Base-by-base conservation (phyloP, 1,140 invertebrate species). In the Neuroterus valhalla region DNA sequence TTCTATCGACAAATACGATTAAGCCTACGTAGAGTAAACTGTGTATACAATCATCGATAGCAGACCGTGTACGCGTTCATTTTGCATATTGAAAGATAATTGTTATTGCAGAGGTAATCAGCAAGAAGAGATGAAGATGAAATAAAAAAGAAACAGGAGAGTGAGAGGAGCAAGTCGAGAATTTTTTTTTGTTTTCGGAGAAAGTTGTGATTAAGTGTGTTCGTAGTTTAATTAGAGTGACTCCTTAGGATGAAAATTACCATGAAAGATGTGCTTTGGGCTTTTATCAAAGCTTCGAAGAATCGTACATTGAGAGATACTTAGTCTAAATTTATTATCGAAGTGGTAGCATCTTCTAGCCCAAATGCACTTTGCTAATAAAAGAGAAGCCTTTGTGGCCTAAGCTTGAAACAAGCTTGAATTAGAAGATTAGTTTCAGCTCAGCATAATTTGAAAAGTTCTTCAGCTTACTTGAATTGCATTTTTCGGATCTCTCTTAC, bases 1-100 rank as follows among this genome's bases (percentile, higher is more conserved):
- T 81, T 82, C 78, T 80, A 78, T 80, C 74, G 78, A 82, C 77
- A 82, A 80, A 78, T 83, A 81, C 72, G 70, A 79, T 81, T 81
- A 81, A 74, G 75, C 71, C 74, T 74, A 79, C 68, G 42, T 75
- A 48, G 70, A 78, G 31, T 38, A 50, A 50, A 23, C 70, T 50
- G 70, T 52, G 69, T 62, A 74, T 55, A 26, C 52, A 55, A 55
- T 55, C 14, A 55, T 55, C 52, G 52, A 55, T 45, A 74, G 55
- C 70, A 68, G 73, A 50, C 69, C 48, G 42, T 71, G 68, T 62
- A 66, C 15, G 68, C 44, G 31, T 52, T 38, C 55, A 6, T 26
- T 68, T 71, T 52, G 71, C 70, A 45, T 68, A 67, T 55, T 26
- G 62, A 66, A 68, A 45, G 66, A 48, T 73, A 68, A 46, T 74